Conservation (phyloP, 2,113 vertebrate genomes). For the Bostrychus sinensis region DNA sequence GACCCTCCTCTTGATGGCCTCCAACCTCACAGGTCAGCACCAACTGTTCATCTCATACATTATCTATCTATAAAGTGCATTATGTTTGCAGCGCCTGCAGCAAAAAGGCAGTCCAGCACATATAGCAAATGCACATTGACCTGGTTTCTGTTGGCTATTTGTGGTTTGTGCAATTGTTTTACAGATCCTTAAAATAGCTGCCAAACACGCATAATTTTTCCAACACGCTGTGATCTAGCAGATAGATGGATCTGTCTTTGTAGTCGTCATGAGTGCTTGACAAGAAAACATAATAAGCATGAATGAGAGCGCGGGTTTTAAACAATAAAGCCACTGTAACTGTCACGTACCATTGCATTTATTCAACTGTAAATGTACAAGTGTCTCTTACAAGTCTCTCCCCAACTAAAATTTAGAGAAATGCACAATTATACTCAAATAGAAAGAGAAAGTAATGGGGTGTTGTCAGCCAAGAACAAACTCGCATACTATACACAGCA, state of each 20-base stretch:
- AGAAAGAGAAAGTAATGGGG: background rate
- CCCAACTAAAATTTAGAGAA: too few species aligned
- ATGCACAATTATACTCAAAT: too few species aligned
- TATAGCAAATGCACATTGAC: background rate
- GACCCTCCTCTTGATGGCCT: background rate
- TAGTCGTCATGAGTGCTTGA: background rate
- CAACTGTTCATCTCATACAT: background rate
- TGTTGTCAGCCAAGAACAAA: background rate
- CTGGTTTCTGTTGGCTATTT: background rate
- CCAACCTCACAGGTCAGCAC: conserved; percentile 3
- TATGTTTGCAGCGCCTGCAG: background rate
- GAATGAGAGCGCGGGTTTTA: too few species aligned
- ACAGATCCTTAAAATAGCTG: too few species aligned
- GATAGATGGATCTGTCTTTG: background rate
- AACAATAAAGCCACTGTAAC: too few species aligned
- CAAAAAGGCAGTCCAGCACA: background rate
- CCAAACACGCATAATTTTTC: too few species aligned
- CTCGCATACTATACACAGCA: background rate
- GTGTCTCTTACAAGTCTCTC: too few species aligned
- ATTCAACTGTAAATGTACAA: background rate
- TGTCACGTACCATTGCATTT: too few species aligned
- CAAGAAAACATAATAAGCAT: too few species aligned
- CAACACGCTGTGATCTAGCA: background rate
- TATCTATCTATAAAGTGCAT: background rate
- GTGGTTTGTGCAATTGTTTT: background rate